Evolutionary conservation across 2,888 invertebrate genomes (phyloP), one percentile per base, ranked within the genome.

Genomic region (Oxytorus armatus): DNA sequence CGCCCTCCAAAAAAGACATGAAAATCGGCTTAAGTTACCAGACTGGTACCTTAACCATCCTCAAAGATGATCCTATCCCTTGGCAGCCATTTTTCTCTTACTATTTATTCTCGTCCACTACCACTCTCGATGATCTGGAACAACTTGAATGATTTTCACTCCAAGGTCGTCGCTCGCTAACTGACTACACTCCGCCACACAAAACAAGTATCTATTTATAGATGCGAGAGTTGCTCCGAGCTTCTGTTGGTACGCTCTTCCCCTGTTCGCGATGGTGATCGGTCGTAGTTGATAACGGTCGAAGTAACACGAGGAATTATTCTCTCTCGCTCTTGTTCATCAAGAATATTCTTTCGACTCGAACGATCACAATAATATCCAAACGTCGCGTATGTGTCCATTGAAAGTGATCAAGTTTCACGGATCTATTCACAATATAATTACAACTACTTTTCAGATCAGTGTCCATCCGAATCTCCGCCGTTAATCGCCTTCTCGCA

Each of bases 121-220:
- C 44, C 63, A 70, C 49, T 42, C 79, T 55, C 36, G 21, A 61
- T 18, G 61, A 73, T 69, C 49, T 72, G 79, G 61, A 75, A 51
- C 66, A 72, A 68, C 81, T 79, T 72, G 44, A 68, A 75, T 47
- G 69, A 69, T 79, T 73, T 75, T 49, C n/a, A 23, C 79, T 47
- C 7, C 79, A 82, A 82, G 83, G 81, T 79, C 83, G 59, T 72
- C 59, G 66, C 49, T 53, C 69, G 61, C 39, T 76, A 44, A 10
- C 63, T 55, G 33, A 18, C 21, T 51, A n/a, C 57, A 25, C 49
- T 14, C 18, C 61, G 10, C 66, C 23, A 8, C 23, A 36, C 29
- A 21, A 39, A 57, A 61, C 75, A 61, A 59, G 72, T 49, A 29
- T 73, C 77, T 83, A 83, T 83, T 83, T 83, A 83, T 82, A 83